phyloP scores from a whole-genome alignment of 2,113 vertebrate species.

The Prunella fulvescens region DNA sequence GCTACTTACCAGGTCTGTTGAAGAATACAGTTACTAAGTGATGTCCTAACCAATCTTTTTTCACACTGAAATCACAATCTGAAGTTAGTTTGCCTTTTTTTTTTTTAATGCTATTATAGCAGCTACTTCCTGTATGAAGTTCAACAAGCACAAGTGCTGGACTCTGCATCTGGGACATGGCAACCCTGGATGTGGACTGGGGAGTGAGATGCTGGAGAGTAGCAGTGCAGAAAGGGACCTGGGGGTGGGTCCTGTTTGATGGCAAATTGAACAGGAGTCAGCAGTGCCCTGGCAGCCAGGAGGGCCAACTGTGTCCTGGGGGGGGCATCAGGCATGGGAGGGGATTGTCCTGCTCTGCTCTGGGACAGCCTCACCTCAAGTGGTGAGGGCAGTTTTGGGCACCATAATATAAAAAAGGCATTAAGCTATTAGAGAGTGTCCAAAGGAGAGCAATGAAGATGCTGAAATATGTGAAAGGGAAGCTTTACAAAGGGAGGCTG shows the following conservation, averaged over 20 bases:
- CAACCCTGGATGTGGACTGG: not conserved
- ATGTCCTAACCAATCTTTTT: not conserved
- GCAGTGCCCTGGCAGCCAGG: not conserved
- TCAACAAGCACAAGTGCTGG: not conserved
- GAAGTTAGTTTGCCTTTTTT: not conserved
- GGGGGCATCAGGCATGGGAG: not conserved
- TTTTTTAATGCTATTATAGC: not conserved
- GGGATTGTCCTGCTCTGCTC: not conserved
- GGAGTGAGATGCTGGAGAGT: not conserved
- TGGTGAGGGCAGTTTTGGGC: not conserved
- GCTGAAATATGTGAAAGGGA: not conserved
- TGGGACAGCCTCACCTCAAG: accelerated
- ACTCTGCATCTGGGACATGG: not conserved
- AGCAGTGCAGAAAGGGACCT: not conserved
- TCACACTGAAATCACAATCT: not conserved
- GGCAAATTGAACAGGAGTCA: not conserved
- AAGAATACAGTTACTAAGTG: not conserved
- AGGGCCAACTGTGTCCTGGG: accelerated
- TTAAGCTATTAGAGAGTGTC: not conserved
- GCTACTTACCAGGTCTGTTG: not conserved
- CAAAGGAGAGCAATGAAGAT: not conserved
- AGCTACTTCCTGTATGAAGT: not conserved
- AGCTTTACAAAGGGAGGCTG: not conserved
- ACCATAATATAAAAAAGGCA: not conserved
- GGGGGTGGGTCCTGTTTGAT: no score